Percentiles rank a stretch among this genome's conserved stretches.
Conservation (phyloP, 2,113 vertebrate species). For the Puntigrus tetrazona region DNA sequence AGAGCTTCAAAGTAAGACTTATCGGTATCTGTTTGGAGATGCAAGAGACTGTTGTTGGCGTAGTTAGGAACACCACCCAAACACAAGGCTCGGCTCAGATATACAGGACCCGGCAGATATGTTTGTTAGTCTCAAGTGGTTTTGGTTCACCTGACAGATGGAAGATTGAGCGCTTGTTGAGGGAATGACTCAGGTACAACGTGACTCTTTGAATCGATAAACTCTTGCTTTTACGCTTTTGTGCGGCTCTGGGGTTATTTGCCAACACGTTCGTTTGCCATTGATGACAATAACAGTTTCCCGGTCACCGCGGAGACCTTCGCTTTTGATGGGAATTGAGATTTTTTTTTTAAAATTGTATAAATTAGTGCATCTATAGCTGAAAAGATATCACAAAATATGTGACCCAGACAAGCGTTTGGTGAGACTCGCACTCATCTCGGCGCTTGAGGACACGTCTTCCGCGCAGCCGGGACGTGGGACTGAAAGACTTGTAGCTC, state of each 20-base stretch:
- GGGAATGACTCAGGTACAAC: not conserved
- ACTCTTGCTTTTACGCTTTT: slow-evolving; percentile 5
- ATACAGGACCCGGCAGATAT: slow-evolving; percentile 12
- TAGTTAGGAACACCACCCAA: slow-evolving; percentile 7
- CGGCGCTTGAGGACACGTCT: not conserved
- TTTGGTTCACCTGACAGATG: not conserved
- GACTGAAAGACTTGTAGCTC: slow-evolving; percentile 12
- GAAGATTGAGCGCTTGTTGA: slow-evolving; percentile 2
- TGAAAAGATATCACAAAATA: no score
- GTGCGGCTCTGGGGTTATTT: not conserved
- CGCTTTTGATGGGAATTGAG: not conserved
- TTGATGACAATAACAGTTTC: not conserved
- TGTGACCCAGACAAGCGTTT: not conserved
- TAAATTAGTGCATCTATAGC: not conserved
- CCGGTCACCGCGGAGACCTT: slow-evolving; percentile 1
- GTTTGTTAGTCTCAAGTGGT: not conserved
- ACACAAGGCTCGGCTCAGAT: slow-evolving; percentile 17
- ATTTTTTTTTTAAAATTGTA: no score
- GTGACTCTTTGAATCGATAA: slow-evolving; percentile 7
- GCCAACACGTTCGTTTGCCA: not conserved
- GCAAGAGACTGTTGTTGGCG: slow-evolving; percentile 17
- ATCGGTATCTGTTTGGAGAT: slow-evolving; percentile 28
- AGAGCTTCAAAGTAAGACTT: slow-evolving; percentile 14
- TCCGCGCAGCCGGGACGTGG: not conserved
- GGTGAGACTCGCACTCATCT: not conserved